Evolutionary conservation across 2,113 vertebrate genomes (phyloP), one percentile per base, ranked within the genome.

Genomic region (Leptobrachium leishanense): DNA sequence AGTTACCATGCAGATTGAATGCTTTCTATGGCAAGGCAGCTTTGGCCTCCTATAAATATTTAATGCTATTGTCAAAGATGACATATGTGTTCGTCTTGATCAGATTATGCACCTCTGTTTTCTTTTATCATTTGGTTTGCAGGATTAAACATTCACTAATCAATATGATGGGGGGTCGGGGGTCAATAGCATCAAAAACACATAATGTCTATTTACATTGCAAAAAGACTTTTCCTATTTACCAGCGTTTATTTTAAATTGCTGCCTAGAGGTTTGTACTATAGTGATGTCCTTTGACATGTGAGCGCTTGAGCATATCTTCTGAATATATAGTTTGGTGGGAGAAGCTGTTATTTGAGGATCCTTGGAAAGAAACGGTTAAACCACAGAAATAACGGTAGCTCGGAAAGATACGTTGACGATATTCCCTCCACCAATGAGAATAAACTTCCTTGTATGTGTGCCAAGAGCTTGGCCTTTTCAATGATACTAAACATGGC

Each of bases 1-100:
- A n/a, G 20, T 65, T 43, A 31, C 68, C n/a, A 73, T 73, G 70
- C n/a, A 31, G 71, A 80, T 68, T 67, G 69, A 79, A 73, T 79
- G 70, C 10, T 50, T 53, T 72, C 59, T 66, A 31, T 72, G 44
- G 64, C 77, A 79, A 41, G 44, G 9, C 42, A 44, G 50, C 15
- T 71, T 20, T 71, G 76, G 46, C 69, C 69, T 46, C 41, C 63
- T 59, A 79, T 73, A 55, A 80, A 80, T 74, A 59, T 80, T 80
- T 80, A 80, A 80, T 67, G 46, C 12, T 57, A 74, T 68, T 74
- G 70, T 74, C 71, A 68, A 74, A 80, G 68, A 80, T 74, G 77
- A 80, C 77, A 73, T 79, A 79, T 74, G 71, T 74, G 77, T 74
- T 80, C 63, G 59, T 73, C 42, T 59, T 31, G 3, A 13, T 66